Evolutionary conservation across 1,140 invertebrate genomes (phyloP).

Genomic region (Nautilus pompilius): DNA sequence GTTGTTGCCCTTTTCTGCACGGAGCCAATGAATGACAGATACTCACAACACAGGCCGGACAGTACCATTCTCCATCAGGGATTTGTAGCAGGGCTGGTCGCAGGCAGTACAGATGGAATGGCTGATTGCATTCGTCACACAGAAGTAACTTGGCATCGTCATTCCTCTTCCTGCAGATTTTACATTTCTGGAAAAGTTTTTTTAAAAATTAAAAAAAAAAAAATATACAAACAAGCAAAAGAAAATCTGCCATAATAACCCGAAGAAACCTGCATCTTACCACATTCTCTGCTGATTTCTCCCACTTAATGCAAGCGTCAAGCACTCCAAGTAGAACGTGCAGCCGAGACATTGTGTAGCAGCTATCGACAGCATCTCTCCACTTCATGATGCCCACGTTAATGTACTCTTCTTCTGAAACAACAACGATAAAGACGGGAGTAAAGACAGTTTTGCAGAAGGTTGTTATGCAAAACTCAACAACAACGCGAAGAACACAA

Average conservation of each 20-base stretch:
- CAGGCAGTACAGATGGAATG: constrained; percentile 57
- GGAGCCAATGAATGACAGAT: no score
- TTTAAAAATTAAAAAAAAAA: not conserved
- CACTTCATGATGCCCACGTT: constrained; percentile 39
- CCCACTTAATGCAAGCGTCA: constrained; percentile 57
- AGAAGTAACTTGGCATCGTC: constrained; percentile 49
- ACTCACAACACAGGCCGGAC: constrained; percentile 51
- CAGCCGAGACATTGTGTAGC: constrained; percentile 50
- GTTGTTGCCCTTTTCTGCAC: no score
- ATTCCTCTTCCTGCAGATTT: constrained; percentile 55
- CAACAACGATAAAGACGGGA: no score
- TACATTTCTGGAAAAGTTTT: constrained; percentile 54
- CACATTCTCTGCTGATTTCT: constrained; percentile 57
- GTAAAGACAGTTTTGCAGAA: no score
- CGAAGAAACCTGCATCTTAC: constrained; percentile 32
- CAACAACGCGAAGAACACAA: no score
- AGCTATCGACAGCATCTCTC: constrained; percentile 49
- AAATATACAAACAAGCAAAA: not conserved
- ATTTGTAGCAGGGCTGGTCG: constrained; percentile 48
- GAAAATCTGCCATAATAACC: not conserved
- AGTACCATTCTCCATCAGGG: constrained; percentile 56
- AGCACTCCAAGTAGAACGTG: constrained; percentile 55
- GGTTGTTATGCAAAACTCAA: no score
- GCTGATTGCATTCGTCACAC: constrained; percentile 57
- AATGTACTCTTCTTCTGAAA: constrained; percentile 35